Percentiles rank a stretch among this genome's conserved stretches.
Conservation (phyloP, 2,113 vertebrate species). For the Isichthys henryi region DNA sequence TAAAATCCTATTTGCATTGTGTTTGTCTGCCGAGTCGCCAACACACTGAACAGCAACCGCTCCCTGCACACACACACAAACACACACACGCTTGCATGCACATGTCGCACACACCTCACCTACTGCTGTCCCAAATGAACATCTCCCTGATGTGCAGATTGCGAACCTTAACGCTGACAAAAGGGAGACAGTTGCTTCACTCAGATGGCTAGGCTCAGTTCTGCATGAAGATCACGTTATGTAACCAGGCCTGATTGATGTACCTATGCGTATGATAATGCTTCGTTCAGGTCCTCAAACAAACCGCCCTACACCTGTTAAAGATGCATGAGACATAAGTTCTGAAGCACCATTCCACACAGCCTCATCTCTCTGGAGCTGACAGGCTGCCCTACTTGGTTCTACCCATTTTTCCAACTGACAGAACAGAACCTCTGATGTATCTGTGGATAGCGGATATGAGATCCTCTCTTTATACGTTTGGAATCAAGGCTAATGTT, state of each 20-base stretch:
- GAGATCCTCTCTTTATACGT: neutral
- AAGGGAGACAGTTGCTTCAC: constrained; percentile 11
- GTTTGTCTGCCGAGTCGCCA: constrained; percentile 50
- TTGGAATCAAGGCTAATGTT: neutral
- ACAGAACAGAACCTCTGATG: neutral
- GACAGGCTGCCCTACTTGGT: neutral
- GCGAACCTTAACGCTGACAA: constrained; percentile 26
- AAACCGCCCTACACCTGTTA: neutral
- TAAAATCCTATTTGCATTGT: constrained; percentile 66
- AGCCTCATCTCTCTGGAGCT: neutral
- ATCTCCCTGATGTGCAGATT: constrained; percentile 17
- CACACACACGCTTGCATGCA: constrained; percentile 3
- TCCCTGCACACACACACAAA: constrained; percentile 20
- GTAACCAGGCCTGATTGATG: constrained; percentile 26
- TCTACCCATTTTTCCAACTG: neutral
- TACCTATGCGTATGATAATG: constrained; percentile 3
- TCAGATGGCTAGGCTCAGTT: constrained; percentile 17
- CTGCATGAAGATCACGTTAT: constrained; percentile 12
- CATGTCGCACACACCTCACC: constrained; percentile 19
- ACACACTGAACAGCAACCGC: constrained; percentile 36
- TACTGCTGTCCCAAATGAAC: constrained; percentile 29
- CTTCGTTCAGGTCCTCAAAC: neutral
- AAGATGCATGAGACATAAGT: neutral
- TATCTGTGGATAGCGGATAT: neutral
- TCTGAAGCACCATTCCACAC: neutral